Evolutionary conservation across 2,797 vertebrate genomes (phyloP).

Genomic region (Dryobates pubescens): DNA sequence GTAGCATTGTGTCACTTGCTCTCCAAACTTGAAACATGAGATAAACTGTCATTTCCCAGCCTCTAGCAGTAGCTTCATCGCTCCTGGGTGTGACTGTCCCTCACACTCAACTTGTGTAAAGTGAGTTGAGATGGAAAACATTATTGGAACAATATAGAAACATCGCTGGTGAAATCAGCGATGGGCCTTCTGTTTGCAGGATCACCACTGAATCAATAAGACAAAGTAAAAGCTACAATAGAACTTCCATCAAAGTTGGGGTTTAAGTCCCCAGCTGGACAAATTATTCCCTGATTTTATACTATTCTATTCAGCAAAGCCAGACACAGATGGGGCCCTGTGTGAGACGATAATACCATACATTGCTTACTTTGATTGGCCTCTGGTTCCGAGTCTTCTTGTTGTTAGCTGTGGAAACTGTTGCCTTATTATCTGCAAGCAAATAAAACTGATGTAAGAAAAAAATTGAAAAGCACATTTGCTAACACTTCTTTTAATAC

Average conservation of each 20-base stretch:
- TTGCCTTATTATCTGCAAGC: slow-evolving; percentile 95
- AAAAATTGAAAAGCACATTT: background rate
- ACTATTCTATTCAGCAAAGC: background rate
- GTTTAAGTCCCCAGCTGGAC: background rate
- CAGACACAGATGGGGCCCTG: background rate
- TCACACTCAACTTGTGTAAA: background rate
- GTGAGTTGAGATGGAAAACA: background rate
- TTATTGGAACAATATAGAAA: background rate
- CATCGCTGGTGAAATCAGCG: background rate
- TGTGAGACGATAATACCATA: background rate
- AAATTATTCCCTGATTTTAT: background rate
- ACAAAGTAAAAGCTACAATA: background rate
- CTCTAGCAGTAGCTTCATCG: background rate
- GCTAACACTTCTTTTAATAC: background rate
- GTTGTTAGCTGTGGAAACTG: slow-evolving; percentile 98
- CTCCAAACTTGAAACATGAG: background rate
- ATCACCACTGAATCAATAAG: background rate
- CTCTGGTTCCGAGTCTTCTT: slow-evolving; percentile 95
- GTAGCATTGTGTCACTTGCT: background rate
- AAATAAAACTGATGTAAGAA: slow-evolving; percentile 59
- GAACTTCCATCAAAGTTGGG: background rate
- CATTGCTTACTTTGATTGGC: slow-evolving; percentile 95
- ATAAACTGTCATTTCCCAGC: background rate
- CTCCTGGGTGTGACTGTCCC: background rate
- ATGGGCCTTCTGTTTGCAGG: background rate